phyloP scores from a whole-genome alignment of 2,888 invertebrate species.

The Patella pellucida region DNA sequence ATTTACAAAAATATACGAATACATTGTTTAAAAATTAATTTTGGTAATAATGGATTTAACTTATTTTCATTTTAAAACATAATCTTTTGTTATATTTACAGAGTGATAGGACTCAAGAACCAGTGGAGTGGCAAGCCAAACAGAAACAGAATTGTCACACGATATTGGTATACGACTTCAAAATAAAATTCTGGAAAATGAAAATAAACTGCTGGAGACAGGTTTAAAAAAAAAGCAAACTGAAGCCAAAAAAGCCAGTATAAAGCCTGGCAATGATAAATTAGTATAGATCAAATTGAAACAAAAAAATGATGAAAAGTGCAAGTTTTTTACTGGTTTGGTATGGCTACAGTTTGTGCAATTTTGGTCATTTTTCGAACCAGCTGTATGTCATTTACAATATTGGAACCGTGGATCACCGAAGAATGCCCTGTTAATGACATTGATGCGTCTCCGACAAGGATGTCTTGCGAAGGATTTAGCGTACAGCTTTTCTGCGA shows the following conservation, averaged over 20 bases:
- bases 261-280: no score
- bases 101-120: background rate
- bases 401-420: background rate
- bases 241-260: no score
- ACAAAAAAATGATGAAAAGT: background rate
- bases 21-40: no score
- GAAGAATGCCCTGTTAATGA: conserved; percentile 13
- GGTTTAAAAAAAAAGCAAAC: background rate
- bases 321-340: background rate
- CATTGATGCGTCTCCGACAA: background rate
- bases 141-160: background rate
- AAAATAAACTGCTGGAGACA: background rate
- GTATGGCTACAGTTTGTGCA: background rate
- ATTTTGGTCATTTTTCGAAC: background rate
- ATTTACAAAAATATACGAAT: no score
- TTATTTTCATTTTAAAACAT: background rate
- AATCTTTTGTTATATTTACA: background rate
- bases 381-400: background rate
- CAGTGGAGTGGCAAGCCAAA: background rate
- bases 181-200: background rate
- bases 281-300: background rate
- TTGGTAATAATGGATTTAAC: no score
- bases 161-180: background rate
- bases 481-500: background rate
- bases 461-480: background rate